A percentile compares a stretch with the other conserved stretches of the same genome.
These are phyloP conservation scores for Sminthurinus aureus DNA, from an alignment of 2,888 invertebrate genomes.

Conservation along the genomic window DNA sequence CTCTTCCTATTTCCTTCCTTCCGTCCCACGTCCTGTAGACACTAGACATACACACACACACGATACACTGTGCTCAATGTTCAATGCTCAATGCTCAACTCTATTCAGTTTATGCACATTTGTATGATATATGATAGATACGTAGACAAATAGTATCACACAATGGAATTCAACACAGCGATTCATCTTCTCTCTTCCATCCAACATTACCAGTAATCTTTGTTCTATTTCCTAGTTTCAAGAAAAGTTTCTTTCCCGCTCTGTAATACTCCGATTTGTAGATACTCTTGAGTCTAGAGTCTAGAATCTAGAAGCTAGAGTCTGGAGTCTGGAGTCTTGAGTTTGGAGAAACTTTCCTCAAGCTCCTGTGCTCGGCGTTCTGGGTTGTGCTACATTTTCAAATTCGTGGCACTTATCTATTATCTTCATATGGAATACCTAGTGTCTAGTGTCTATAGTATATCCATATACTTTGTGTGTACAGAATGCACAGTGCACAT, in stretches of 20 bases:
- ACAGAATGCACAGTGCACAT: no score
- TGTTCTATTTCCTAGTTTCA: constrained; percentile 25
- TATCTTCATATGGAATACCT: not conserved
- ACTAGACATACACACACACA: no score
- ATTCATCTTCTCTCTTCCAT: constrained; percentile 37
- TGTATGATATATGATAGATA: no score
- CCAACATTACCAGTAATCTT: constrained; percentile 25
- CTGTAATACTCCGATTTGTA: no score
- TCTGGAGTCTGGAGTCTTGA: not conserved
- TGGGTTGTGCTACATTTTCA: not conserved
- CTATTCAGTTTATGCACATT: no score
- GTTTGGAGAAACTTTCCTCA: not conserved
- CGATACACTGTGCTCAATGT: no score
- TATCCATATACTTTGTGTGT: no score
- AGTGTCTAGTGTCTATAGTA: no score
- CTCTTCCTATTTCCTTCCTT: constrained; percentile 18
- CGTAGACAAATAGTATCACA: not conserved
- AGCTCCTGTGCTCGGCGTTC: not conserved
- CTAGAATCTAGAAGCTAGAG: not conserved
- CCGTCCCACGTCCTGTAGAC: constrained; percentile 21
- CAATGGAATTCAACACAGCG: constrained; percentile 32
- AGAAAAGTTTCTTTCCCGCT: constrained; percentile 7
- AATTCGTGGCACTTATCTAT: constrained; percentile 33
- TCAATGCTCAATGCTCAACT: no score
- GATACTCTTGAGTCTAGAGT: not conserved